phyloP scores from a whole-genome alignment of 2,888 invertebrate genomes.

The Napeogenes sylphis region DNA sequence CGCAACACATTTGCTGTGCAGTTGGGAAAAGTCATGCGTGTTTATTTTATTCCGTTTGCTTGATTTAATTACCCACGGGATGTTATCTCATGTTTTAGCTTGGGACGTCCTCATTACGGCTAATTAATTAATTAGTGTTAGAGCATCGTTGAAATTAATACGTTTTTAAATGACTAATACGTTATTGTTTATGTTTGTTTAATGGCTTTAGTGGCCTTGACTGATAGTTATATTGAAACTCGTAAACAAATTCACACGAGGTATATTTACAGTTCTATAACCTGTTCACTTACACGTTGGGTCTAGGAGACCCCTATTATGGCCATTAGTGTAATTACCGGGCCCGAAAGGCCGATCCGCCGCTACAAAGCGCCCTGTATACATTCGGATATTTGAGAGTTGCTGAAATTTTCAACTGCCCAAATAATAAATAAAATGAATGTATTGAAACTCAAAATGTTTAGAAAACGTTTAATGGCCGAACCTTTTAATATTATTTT shows the following conservation, averaged over 20 bases:
- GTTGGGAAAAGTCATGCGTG: background rate
- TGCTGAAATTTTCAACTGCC: constrained; percentile 5
- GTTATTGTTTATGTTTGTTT: no score
- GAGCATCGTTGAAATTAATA: no score
- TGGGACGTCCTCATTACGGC: no score
- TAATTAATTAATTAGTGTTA: no score
- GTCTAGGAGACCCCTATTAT: constrained; percentile 49
- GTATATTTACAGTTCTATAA: constrained; percentile 17
- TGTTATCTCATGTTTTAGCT: background rate
- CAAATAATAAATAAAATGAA: background rate
- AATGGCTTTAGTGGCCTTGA: no score
- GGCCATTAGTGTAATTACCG: constrained; percentile 60
- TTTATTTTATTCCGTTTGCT: background rate
- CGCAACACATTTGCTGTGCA: constrained; percentile 9
- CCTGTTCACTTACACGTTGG: constrained; percentile 16
- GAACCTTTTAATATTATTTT: no score
- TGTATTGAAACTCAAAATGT: no score
- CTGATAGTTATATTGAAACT: constrained; percentile 7
- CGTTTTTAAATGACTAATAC: no score
- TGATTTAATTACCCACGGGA: background rate
- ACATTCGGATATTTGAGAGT: constrained; percentile 4
- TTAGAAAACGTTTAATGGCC: no score
- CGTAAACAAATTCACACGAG: constrained; percentile 15
- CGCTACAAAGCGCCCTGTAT: constrained; percentile 10
- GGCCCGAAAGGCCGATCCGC: constrained; percentile 47